These are phyloP conservation scores for Trissolcus brochymenae DNA, from an alignment of 2,888 invertebrate species.

Conservation along the genomic window DNA sequence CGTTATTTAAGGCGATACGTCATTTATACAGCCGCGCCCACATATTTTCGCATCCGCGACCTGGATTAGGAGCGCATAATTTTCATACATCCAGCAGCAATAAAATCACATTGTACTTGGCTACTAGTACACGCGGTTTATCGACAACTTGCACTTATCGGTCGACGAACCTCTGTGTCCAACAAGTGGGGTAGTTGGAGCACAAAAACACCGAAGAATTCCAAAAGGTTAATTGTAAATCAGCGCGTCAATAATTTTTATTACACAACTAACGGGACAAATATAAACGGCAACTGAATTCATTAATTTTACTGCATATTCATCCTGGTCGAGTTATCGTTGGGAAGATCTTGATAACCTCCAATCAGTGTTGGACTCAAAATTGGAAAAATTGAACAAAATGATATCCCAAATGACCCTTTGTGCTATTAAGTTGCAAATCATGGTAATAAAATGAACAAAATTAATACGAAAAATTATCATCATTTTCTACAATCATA, in stretches of 20 bases:
- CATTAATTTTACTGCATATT: slow-evolving; percentile 13
- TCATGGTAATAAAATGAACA: too few relatives aligned
- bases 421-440: too few relatives aligned
- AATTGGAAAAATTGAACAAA: neutral
- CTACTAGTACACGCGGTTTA: slow-evolving; percentile 22
- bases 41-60: slow-evolving; percentile 42
- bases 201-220: slow-evolving; percentile 24
- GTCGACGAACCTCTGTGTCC: slow-evolving; percentile 38
- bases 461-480: too few relatives aligned
- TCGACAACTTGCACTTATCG: slow-evolving; percentile 39
- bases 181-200: slow-evolving; percentile 35
- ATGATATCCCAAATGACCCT: too few relatives aligned
- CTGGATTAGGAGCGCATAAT: slow-evolving; percentile 42
- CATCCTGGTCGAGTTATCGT: neutral
- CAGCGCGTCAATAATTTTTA: slow-evolving; percentile 42
- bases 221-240: slow-evolving; percentile 41
- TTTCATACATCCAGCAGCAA: slow-evolving; percentile 31
- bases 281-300: slow-evolving; percentile 16
- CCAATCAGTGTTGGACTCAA: neutral
- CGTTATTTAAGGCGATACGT: slow-evolving; percentile 18
- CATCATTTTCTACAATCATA: too few relatives aligned
- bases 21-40: slow-evolving; percentile 38
- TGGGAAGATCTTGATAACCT: slow-evolving; percentile 5
- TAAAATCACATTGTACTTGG: slow-evolving; percentile 39
- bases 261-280: slow-evolving; percentile 42